phyloP scores from a whole-genome alignment of 2,888 invertebrate genomes.

The Drosophila barbarae region DNA sequence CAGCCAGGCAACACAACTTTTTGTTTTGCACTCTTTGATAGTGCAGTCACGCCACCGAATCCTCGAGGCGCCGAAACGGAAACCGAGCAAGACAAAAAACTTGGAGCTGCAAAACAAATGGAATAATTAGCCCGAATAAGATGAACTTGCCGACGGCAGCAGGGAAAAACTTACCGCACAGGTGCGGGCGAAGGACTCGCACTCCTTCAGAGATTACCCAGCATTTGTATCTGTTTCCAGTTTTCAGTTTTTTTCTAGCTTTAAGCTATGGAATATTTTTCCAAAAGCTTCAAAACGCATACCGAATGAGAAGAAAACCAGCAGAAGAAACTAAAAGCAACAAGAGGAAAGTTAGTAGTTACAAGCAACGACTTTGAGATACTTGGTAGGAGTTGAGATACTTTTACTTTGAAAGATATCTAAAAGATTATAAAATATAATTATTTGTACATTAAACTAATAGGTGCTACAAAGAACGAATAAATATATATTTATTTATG shows the following conservation, averaged over 20 bases:
- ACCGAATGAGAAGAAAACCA: conserved; percentile 8
- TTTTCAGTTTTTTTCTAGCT: conserved; percentile 7
- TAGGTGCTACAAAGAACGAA: background rate
- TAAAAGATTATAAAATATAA: background rate
- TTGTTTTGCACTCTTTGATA: conserved; percentile 22
- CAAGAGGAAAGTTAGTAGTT: background rate
- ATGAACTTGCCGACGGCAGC: conserved; percentile 30
- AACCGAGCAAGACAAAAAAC: conserved; percentile 29
- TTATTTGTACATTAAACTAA: background rate
- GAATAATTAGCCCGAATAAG: conserved; percentile 60
- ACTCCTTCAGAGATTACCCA: conserved; percentile 10
- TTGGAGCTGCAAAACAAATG: conserved; percentile 52
- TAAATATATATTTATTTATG: background rate
- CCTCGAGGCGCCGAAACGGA: conserved; percentile 32
- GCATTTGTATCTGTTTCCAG: conserved; percentile 27
- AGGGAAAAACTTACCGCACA: conserved; percentile 15
- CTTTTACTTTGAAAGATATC: no score
- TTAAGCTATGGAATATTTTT: conserved; percentile 5
- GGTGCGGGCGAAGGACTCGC: conserved; percentile 9
- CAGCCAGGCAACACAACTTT: conserved; percentile 20
- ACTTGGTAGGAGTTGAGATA: background rate
- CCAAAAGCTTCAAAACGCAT: conserved; percentile 5
- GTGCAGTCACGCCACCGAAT: conserved; percentile 55
- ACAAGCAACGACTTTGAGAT: background rate
- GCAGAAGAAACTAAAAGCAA: conserved; percentile 6